Evolutionary conservation across 2,888 invertebrate genomes (phyloP).

Genomic region (Ceramica pisi): DNA sequence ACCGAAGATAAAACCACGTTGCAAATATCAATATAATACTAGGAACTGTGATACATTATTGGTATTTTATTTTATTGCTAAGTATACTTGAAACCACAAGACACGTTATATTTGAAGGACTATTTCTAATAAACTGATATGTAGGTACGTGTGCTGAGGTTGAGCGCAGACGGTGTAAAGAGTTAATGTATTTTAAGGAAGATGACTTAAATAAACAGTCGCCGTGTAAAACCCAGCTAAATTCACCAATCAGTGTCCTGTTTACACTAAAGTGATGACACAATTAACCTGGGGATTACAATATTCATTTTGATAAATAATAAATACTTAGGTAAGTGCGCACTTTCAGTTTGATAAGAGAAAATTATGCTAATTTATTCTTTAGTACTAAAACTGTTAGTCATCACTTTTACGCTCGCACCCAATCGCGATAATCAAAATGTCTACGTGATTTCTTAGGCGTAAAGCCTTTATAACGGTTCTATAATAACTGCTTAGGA

Average conservation of each 20-base stretch:
- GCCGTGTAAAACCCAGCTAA: constrained; percentile 53
- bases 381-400: constrained; percentile 26
- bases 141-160: constrained; percentile 34
- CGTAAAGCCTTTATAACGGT: constrained; percentile 31
- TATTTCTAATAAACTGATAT: constrained; percentile 49
- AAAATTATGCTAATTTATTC: constrained; percentile 28
- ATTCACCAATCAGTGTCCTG: constrained; percentile 36
- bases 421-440: constrained; percentile 8
- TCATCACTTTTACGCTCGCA: constrained; percentile 18
- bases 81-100: constrained; percentile 44
- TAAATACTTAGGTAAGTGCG: constrained; percentile 20
- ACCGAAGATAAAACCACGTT: constrained; percentile 27
- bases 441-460: constrained; percentile 44
- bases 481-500: not conserved
- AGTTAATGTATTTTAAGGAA: constrained; percentile 52
- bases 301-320: constrained; percentile 17
- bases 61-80: constrained; percentile 46
- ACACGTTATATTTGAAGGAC: constrained; percentile 62
- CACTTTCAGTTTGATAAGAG: constrained; percentile 20
- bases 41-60: constrained; percentile 18
- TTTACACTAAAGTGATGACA: constrained; percentile 27
- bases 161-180: constrained; percentile 42
- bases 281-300: constrained; percentile 23
- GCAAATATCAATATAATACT: constrained; percentile 26
- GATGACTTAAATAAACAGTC: constrained; percentile 38